Evolutionary conservation across 2,797 vertebrate species (phyloP).

Genomic region (Urosaurus nigricauda): DNA sequence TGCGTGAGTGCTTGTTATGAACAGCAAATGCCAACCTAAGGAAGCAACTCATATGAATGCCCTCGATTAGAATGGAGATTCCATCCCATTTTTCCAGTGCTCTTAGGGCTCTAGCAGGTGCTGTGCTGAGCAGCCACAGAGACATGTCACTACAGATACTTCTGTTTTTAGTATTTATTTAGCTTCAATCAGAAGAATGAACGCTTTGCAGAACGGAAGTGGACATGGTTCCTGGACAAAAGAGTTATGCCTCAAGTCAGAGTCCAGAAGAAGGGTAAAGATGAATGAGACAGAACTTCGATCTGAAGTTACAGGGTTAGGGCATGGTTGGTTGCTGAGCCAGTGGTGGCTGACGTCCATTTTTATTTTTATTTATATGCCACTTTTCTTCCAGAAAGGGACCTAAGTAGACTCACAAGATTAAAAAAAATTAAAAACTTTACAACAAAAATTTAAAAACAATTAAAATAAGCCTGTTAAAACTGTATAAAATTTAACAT

Average conservation of each 20-base stretch:
- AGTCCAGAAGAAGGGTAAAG: neutral
- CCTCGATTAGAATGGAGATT: accelerated
- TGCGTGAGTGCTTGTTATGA: slow-evolving; percentile 11
- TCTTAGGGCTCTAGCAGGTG: neutral
- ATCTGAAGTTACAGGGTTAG: neutral
- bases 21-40: slow-evolving; percentile 35
- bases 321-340: neutral
- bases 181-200: neutral
- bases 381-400: too few relatives aligned
- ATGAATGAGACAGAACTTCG: neutral
- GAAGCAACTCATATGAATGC: neutral
- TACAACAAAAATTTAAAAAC: too few relatives aligned
- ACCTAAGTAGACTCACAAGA: too few relatives aligned
- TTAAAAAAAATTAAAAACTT: too few relatives aligned
- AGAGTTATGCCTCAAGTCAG: neutral
- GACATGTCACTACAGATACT: neutral
- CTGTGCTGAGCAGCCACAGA: neutral
- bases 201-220: neutral
- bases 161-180: neutral
- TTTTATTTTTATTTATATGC: neutral
- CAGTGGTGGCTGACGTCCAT: neutral
- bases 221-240: neutral
- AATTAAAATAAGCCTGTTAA: too few relatives aligned
- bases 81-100: neutral
- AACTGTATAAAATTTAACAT: too few relatives aligned